Conservation (phyloP, 2,797 vertebrate species). For the Clarias fuscus region DNA sequence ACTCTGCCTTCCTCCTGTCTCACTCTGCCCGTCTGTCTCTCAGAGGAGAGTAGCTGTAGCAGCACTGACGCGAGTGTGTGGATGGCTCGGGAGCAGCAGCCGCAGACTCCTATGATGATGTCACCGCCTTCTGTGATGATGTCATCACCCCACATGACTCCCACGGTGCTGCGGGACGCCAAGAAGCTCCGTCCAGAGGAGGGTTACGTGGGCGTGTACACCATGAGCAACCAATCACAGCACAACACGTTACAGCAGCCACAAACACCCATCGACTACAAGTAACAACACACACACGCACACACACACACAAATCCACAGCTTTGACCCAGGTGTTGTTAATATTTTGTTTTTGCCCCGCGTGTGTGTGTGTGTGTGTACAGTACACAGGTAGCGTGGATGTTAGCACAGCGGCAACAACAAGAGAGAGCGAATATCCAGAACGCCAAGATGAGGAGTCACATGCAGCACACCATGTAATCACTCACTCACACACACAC, state of each 20-base stretch:
- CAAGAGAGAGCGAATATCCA: constrained; percentile 90
- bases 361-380: constrained; percentile 14
- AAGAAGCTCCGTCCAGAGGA: constrained; percentile 85
- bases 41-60: constrained; percentile 77
- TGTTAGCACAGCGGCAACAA: constrained; percentile 94
- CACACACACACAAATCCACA: not conserved
- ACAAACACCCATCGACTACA: constrained; percentile 83
- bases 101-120: constrained; percentile 85
- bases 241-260: constrained; percentile 51
- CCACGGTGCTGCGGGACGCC: constrained; percentile 85
- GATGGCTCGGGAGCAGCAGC: constrained; percentile 83
- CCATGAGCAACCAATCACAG: constrained; percentile 79
- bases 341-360: not conserved
- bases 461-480: constrained; percentile 94
- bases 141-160: constrained; percentile 85
- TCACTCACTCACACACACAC: constrained; percentile 54
- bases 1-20: too few species aligned
- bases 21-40: constrained; percentile 38
- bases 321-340: not conserved
- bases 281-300: constrained; percentile 67
- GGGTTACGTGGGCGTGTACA: constrained; percentile 84
- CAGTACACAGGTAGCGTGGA: constrained; percentile 97
- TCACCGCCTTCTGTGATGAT: constrained; percentile 85
- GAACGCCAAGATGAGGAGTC: constrained; percentile 94
- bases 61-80: constrained; percentile 81